Percentiles rank a stretch among this genome's conserved stretches.
These are phyloP conservation scores for Rhadinocentrus ornatus DNA, from an alignment of 2,797 vertebrate genomes.

Conservation along the genomic window DNA sequence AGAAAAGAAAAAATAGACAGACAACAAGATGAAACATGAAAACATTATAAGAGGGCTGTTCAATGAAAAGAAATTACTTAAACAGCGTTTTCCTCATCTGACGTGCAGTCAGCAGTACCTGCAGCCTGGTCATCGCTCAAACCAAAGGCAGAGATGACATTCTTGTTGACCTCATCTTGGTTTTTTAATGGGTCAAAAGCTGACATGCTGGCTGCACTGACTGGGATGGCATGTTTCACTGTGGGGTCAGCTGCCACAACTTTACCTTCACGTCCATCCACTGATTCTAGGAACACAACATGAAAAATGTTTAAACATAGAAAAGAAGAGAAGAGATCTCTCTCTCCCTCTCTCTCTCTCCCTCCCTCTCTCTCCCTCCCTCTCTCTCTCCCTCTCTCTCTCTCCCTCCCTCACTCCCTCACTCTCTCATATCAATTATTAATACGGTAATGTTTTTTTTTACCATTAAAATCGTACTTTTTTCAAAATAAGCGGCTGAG, in stretches of 20 bases:
- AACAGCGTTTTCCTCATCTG: neutral
- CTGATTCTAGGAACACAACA: conserved; percentile 77
- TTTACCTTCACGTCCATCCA: conserved; percentile 92
- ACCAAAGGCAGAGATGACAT: conserved; percentile 98
- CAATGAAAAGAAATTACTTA: neutral
- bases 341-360: too few species aligned
- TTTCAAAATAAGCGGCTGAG: too few species aligned
- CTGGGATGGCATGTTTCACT: conserved; percentile 90
- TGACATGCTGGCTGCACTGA: conserved; percentile 99
- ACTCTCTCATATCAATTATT: too few species aligned
- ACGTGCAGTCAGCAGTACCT: conserved; percentile 78
- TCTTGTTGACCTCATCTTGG: conserved; percentile 99
- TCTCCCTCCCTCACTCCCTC: too few species aligned
- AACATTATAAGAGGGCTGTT: neutral
- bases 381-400: too few species aligned
- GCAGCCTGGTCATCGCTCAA: conserved; percentile 93
- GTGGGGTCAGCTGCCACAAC: conserved; percentile 86
- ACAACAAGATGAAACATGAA: neutral
- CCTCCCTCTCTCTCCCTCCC: too few species aligned
- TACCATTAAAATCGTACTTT: too few species aligned
- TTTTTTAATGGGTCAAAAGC: conserved; percentile 98
- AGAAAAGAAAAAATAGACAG: neutral
- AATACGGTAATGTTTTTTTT: too few species aligned
- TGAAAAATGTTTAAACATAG: neutral
- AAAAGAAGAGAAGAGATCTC: conserved; percentile 4